Conservation (phyloP, 2,888 invertebrate species). For the Oscheius onirici region DNA sequence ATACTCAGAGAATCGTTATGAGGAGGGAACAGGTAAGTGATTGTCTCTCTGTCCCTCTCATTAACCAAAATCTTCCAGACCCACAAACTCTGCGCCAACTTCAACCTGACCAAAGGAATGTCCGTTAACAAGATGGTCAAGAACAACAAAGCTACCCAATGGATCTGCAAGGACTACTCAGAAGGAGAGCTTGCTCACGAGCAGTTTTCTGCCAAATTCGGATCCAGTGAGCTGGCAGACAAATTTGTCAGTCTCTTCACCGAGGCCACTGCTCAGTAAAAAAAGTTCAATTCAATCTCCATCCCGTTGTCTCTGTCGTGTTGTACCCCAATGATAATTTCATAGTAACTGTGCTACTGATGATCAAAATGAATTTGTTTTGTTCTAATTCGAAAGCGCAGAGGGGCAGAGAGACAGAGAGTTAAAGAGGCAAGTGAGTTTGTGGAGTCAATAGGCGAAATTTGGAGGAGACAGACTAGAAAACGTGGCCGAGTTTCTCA, state of each 20-base stretch:
- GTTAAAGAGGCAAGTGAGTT: no score
- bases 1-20: conserved; percentile 83
- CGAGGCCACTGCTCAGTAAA: neutral
- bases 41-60: neutral
- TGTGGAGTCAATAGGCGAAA: no score
- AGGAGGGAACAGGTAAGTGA: conserved; percentile 81
- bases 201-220: conserved; percentile 49
- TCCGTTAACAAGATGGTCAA: conserved; percentile 68
- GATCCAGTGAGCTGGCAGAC: conserved; percentile 38
- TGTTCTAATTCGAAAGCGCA: no score
- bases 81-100: conserved; percentile 71
- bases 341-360: no score
- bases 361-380: no score
- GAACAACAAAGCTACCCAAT: conserved; percentile 38
- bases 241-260: conserved; percentile 39
- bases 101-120: conserved; percentile 75
- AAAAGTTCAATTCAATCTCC: no score
- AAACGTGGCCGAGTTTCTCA: no score
- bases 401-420: no score
- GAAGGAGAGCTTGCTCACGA: conserved; percentile 75
- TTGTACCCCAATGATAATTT: no score
- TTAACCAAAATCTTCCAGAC: neutral
- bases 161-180: conserved; percentile 78
- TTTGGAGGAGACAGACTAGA: no score
- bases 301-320: no score